Evolutionary conservation across 1,140 invertebrate species (phyloP).

Genomic region (Zophobas morio): DNA sequence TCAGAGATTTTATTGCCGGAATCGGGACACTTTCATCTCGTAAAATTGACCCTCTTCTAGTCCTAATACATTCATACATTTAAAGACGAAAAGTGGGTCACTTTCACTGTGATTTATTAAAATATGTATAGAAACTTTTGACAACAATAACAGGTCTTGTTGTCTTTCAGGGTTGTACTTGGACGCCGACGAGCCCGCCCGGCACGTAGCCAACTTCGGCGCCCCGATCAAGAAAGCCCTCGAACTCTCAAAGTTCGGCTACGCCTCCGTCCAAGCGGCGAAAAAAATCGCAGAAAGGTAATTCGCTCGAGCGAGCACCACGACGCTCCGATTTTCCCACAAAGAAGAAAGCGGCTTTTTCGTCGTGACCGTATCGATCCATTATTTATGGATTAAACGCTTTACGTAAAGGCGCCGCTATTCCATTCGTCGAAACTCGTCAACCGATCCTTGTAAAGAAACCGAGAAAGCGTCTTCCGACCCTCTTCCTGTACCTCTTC

Average conservation of each 20-base stretch:
- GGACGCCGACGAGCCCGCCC: slow-evolving; percentile 77
- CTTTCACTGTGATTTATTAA: slow-evolving; percentile 33
- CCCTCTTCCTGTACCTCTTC: slow-evolving; percentile 22
- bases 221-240: slow-evolving; percentile 76
- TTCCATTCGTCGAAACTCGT: too few species aligned
- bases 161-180: slow-evolving; percentile 74
- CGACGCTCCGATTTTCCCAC: too few species aligned
- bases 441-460: slow-evolving; percentile 29
- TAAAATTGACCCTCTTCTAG: neutral
- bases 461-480: slow-evolving; percentile 5
- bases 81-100: slow-evolving; percentile 17
- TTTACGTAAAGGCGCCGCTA: too few species aligned
- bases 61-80: neutral
- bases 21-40: too few species aligned
- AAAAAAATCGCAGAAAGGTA: slow-evolving; percentile 66
- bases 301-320: slow-evolving; percentile 35
- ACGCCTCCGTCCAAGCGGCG: slow-evolving; percentile 78
- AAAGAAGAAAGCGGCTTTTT: too few species aligned
- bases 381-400: neutral
- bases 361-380: too few species aligned
- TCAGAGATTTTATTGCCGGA: too few species aligned
- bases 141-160: neutral
- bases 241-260: slow-evolving; percentile 77
- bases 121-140: slow-evolving; percentile 39
- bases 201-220: slow-evolving; percentile 82